Evolutionary conservation across 2,797 vertebrate genomes (phyloP).

Genomic region (Limnodromus scolopaceus): DNA sequence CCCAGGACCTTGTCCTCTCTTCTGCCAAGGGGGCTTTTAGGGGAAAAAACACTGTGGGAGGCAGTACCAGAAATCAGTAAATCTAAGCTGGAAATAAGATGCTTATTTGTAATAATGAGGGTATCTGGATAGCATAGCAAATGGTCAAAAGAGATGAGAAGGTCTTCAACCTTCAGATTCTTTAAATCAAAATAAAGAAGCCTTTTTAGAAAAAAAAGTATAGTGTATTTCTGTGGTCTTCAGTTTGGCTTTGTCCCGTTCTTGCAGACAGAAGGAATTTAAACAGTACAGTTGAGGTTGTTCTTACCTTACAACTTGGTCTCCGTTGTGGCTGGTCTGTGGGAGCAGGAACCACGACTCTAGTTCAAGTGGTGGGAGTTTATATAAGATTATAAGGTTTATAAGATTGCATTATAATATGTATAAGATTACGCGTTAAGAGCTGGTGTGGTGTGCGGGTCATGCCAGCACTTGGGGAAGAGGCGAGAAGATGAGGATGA

Average conservation of each 20-base stretch:
- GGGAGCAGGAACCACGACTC: neutral
- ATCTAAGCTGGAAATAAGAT: neutral
- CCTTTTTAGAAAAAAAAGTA: neutral
- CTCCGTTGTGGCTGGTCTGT: accelerated
- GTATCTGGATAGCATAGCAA: neutral
- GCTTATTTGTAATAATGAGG: neutral
- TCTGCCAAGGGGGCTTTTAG: neutral
- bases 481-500: neutral
- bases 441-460: neutral
- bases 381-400: neutral
- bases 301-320: accelerated
- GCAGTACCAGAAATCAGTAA: neutral
- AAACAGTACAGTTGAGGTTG: neutral
- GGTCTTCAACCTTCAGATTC: neutral
- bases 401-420: neutral
- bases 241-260: neutral
- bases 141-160: neutral
- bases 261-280: neutral
- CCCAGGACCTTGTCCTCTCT: neutral
- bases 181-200: neutral
- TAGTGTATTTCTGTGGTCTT: neutral
- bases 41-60: neutral
- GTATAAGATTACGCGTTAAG: accelerated
- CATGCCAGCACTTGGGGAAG: accelerated
- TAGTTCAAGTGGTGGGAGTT: neutral